Evolutionary conservation across 2,113 vertebrate genomes (phyloP), one percentile per base, ranked within the genome.

Genomic region (Sturnus vulgaris): DNA sequence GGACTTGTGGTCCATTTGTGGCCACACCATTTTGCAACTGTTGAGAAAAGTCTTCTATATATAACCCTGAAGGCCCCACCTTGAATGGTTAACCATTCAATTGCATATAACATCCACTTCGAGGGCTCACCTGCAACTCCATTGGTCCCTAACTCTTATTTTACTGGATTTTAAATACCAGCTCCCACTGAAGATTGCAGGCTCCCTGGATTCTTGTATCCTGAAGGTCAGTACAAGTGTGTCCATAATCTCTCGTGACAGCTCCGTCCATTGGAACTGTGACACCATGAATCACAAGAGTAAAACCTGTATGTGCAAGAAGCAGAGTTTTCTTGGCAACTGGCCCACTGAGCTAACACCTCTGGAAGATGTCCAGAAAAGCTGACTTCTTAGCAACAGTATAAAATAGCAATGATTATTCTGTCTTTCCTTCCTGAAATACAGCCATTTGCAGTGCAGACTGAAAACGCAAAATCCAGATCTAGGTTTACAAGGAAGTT

Each of bases 301-400:
- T 44, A 72, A 93, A 96, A 95, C 75, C 60, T 90, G 89, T 10
- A 19, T 11, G 47, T 73, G 73, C 71, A 70, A 73, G 91, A 42
- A 73, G 50, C 24, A 80, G 55, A 63, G 19, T 44, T 91, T 91
- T 92, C 78, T 93, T 91, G 94, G 91, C 87, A 85, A 15, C 49
- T 65, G 49, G 61, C 71, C 55, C 64, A 33, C 39, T 90, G 69
- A 95, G 63, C 46, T 69, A 89, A 78, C 65, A 61, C 68, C 47
- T 70, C 59, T 93, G 96, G 94, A 93, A 80, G 39, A n/a, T 3
- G 3, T 66, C 94, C 95, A 78, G 63, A 80, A 91, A 70, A 44
- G 30, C 39, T 60, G 27, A 52, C 46, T 50, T 84, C 49, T 72
- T 72, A 87, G 59, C 66, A 95, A 72, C 87, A 66, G 15, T 35